These are phyloP conservation scores for Dichetophora obliterata DNA, from an alignment of 2,888 invertebrate genomes.

Conservation along the genomic window DNA sequence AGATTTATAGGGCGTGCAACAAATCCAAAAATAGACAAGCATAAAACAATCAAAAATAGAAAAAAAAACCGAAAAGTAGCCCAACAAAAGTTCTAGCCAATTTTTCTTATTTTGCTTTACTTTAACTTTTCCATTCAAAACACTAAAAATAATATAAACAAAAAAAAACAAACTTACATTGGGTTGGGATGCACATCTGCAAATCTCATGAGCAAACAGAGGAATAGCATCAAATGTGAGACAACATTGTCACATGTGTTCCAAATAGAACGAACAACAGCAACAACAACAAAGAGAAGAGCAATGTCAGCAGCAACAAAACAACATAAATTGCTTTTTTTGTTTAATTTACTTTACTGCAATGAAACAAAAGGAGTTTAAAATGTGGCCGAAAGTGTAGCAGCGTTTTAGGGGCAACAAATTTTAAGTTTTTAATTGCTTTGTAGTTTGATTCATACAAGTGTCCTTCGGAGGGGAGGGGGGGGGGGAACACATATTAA, in stretches of 20 bases:
- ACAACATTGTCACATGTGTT: conserved; percentile 9
- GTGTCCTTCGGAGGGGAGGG: neutral
- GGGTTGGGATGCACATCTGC: neutral
- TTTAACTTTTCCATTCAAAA: neutral
- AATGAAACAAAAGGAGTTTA: neutral
- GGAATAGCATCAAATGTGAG: neutral
- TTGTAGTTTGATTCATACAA: neutral
- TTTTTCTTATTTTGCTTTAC: neutral
- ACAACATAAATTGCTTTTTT: neutral
- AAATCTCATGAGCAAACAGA: neutral
- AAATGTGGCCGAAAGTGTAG: neutral
- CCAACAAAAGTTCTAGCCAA: neutral
- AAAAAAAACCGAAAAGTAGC: neutral
- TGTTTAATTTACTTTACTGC: conserved; percentile 17
- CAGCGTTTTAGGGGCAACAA: conserved; percentile 12
- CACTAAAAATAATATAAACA: neutral
- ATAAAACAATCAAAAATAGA: too few species aligned
- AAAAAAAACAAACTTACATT: neutral
- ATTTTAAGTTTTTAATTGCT: conserved; percentile 30
- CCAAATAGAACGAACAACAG: neutral
- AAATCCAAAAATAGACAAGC: too few species aligned
- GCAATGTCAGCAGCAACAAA: neutral
- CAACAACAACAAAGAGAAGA: neutral
- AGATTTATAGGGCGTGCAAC: too few species aligned
- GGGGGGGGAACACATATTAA: neutral